Evolutionary conservation across 2,888 invertebrate species (phyloP).

Genomic region (Frankliniella fusca): DNA sequence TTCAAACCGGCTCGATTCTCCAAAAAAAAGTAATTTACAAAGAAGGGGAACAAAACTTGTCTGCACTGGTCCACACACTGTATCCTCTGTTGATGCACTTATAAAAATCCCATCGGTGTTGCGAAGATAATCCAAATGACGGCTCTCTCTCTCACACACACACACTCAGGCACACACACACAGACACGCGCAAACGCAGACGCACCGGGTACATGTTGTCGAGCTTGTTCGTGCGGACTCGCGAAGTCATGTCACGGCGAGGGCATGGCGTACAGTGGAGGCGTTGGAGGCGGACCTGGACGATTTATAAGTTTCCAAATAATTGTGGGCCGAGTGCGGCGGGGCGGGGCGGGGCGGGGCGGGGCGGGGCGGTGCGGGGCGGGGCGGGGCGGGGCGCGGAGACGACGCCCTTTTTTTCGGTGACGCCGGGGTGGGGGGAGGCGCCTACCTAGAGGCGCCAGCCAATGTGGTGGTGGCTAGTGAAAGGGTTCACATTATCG

Average conservation of each 20-base stretch:
- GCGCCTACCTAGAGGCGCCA: not conserved
- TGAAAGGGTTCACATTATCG: conserved; percentile 19
- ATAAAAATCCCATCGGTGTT: not conserved
- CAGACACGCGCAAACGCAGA: not conserved
- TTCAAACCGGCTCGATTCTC: too few relatives aligned
- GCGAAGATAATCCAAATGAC: not conserved
- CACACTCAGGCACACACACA: not conserved
- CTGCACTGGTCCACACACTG: not conserved
- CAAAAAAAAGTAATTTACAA: too few relatives aligned
- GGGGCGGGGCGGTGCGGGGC: not conserved
- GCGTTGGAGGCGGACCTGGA: not conserved
- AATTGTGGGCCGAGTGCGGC: not conserved
- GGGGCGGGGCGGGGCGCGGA: not conserved
- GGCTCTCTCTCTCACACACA: not conserved
- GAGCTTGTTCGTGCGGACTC: not conserved
- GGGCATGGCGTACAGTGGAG: conserved; percentile 2
- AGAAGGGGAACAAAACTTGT: too few relatives aligned
- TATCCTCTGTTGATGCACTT: not conserved
- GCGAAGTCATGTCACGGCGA: not conserved
- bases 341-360: not conserved
- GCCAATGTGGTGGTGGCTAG: not conserved
- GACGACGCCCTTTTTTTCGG: not conserved
- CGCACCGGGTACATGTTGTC: conserved; percentile 16
- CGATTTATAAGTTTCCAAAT: conserved; percentile 26
- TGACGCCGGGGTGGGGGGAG: not conserved